A percentile compares a stretch with the other conserved stretches of the same genome.
These are phyloP conservation scores for Nudaria mundana DNA, from an alignment of 2,888 invertebrate genomes.

Conservation along the genomic window DNA sequence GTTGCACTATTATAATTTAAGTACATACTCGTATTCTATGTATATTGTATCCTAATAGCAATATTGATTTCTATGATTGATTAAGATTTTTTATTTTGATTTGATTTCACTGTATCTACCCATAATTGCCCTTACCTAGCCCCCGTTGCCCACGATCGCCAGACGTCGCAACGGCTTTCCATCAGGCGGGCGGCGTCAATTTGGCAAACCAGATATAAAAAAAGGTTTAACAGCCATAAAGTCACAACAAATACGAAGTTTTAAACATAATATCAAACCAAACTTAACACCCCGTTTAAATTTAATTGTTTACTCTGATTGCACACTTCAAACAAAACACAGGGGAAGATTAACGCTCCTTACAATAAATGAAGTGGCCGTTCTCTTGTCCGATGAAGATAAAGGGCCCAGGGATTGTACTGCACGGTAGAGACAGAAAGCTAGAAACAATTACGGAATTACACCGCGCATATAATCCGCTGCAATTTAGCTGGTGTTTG, in stretches of 20 bases:
- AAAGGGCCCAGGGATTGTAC: background rate
- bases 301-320: slow-evolving; percentile 21
- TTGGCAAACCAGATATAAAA: no score
- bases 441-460: background rate
- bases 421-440: background rate
- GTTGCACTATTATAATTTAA: no score
- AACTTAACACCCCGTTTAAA: slow-evolving; percentile 23
- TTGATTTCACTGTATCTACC: no score
- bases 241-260: slow-evolving; percentile 25
- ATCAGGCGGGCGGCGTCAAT: no score
- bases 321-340: slow-evolving; percentile 7
- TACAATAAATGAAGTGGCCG: background rate
- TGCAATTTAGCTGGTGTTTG: background rate
- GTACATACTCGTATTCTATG: no score
- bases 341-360: slow-evolving; percentile 15
- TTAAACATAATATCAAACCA: slow-evolving; percentile 25
- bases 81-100: no score
- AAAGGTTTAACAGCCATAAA: no score
- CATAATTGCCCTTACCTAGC: no score
- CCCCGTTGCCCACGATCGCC: no score
- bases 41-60: no score
- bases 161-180: no score
- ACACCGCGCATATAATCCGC: background rate
- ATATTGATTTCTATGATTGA: no score
- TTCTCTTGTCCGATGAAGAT: background rate